Conservation (phyloP, 2,797 vertebrate species). For the Parotocinclus haroldoi region DNA sequence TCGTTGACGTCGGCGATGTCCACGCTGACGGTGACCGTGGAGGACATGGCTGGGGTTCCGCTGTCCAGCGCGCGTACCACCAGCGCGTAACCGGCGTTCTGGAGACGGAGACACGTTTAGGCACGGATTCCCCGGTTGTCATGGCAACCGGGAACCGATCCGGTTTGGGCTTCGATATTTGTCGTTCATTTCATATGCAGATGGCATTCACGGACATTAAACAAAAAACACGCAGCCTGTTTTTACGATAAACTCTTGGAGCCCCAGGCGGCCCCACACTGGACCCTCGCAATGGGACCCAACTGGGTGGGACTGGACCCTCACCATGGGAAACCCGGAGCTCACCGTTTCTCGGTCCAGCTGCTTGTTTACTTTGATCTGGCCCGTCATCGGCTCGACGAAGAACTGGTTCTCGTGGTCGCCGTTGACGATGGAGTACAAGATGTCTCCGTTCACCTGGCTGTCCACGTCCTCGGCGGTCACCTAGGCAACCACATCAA, state of each 20-base stretch:
- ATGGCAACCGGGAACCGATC: conserved; percentile 6
- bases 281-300: too few species aligned
- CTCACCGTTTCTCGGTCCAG: conserved; percentile 90
- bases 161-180: too few species aligned
- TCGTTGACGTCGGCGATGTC: conserved; percentile 94
- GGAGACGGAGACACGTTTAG: conserved; percentile 5
- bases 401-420: conserved; percentile 87
- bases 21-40: conserved; percentile 85
- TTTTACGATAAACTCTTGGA: too few species aligned
- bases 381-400: conserved; percentile 81
- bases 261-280: too few species aligned
- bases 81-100: conserved; percentile 90
- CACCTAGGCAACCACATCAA: conserved; percentile 67
- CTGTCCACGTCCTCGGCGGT: conserved; percentile 92
- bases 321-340: too few species aligned
- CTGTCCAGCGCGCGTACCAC: conserved; percentile 83
- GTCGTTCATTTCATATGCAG: too few species aligned
- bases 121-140: background rate
- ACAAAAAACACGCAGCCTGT: too few species aligned
- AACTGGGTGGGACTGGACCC: too few species aligned
- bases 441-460: conserved; percentile 81
- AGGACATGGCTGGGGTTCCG: conserved; percentile 83
- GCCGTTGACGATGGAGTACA: conserved; percentile 86
- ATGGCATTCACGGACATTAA: too few species aligned
- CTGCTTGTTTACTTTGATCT: conserved; percentile 90